A percentile compares a stretch with the other conserved stretches of the same genome.
phyloP scores from a whole-genome alignment of 2,888 invertebrate species.

The Amphipoea oculea region DNA sequence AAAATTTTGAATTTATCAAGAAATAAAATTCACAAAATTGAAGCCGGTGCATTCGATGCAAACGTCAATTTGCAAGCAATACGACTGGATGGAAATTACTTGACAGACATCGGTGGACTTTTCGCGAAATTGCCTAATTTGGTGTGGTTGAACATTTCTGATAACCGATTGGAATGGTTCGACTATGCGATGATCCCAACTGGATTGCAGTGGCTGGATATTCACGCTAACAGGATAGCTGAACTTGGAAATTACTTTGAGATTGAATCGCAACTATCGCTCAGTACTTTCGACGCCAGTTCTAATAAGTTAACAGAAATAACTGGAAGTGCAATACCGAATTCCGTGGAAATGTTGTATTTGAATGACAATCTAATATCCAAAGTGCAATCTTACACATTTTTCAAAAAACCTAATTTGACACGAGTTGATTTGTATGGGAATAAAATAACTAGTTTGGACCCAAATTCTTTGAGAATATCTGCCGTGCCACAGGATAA shows the following conservation, averaged over 20 bases:
- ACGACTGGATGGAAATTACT: constrained; percentile 95
- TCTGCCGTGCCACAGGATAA: constrained; percentile 93
- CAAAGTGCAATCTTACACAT: constrained; percentile 96
- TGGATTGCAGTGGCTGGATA: constrained; percentile 95
- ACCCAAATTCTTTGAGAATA: constrained; percentile 94
- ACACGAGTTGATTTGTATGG: constrained; percentile 95
- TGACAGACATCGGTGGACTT: constrained; percentile 94
- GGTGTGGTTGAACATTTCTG: constrained; percentile 96
- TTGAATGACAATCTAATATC: constrained; percentile 95
- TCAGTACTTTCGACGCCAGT: constrained; percentile 95
- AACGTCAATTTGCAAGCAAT: constrained; percentile 95
- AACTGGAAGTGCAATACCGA: constrained; percentile 95
- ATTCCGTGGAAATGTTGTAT: constrained; percentile 94
- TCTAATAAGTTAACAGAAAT: constrained; percentile 95
- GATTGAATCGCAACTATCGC: constrained; percentile 94
- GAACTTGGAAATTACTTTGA: constrained; percentile 96
- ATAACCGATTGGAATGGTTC: constrained; percentile 95
- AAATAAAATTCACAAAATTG: constrained; percentile 95
- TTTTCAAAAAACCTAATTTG: constrained; percentile 96
- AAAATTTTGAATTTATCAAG: constrained; percentile 96
- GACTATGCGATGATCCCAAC: constrained; percentile 96
- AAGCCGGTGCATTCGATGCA: constrained; percentile 94
- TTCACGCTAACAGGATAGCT: constrained; percentile 95
- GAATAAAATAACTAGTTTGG: constrained; percentile 94
- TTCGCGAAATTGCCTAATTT: constrained; percentile 95